Base-by-base conservation (phyloP, 2,113 vertebrate genomes). In the Podarcis cretensis region DNA sequence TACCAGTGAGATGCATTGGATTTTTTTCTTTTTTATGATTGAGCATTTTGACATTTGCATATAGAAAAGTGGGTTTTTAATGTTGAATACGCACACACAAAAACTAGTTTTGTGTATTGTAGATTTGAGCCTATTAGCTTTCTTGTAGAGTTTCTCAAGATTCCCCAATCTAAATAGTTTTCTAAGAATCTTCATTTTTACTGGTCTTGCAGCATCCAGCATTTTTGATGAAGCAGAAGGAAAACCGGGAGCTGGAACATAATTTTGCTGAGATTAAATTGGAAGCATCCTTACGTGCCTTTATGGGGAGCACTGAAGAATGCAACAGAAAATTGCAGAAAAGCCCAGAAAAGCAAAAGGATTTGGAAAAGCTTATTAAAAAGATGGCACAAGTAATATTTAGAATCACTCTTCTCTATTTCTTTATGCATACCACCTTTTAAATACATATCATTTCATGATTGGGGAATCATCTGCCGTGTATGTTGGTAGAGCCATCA, bases 181-280 rank as follows among this genome's bases (percentile, higher is more conserved):
- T 65, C 23, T 57, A 63, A 6, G 30, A 25, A 71, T 57, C 43
- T 57, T 73, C 48, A 35, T 57, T 80, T 43, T 27, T 32, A 6
- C 18, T 23, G 66, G 57, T 65, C 9, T 77, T 90, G 40, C 79
- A 92, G 88, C 43, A 82, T 16, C 73, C 87, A 37, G 25, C 40
- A 48, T 40, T 32, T 78, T 37, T 76, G 69, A 21, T 16, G 27
- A 74, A 40, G 43, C 81, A 76, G 14, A 57, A 85, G 73, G 83
- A 69, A 6, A 75, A 77, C 9, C 48, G 32, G 40, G 83, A 76
- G 30, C 43, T 87, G 43, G 89, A 89, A 37, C 88, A 93, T 18
- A 65, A 94, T 83, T 89, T 92, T 85, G 77, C 80, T 37, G 85
- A 93, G 20, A 73, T 87, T 54, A 90, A 89, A 30, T 59, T 91